Conservation (phyloP, 2,113 vertebrate species). For the Sylvicapra grimmia region DNA sequence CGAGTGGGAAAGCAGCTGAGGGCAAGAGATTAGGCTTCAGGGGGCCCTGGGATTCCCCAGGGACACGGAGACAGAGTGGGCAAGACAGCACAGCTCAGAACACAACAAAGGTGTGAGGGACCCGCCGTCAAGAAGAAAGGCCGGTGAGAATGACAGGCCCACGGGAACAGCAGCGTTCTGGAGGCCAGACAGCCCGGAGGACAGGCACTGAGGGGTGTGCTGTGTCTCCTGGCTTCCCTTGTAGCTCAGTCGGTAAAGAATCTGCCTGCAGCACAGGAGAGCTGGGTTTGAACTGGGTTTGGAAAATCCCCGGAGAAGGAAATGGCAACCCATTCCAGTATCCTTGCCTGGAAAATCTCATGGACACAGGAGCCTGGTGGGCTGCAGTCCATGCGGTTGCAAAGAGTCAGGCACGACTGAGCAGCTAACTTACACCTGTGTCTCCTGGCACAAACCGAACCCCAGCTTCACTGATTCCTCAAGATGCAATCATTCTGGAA, state of each 20-base stretch:
- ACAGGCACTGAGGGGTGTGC: fast-evolving
- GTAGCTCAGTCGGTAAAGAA: background rate
- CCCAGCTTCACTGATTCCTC: background rate
- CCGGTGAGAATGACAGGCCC: fast-evolving
- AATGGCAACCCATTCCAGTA: background rate
- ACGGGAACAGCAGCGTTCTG: background rate
- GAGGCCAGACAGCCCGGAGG: fast-evolving
- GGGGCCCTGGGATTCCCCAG: background rate
- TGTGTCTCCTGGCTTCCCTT: background rate
- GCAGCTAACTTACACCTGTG: background rate
- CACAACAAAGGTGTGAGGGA: fast-evolving
- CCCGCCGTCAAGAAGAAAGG: background rate
- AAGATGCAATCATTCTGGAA: background rate
- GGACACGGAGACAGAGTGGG: fast-evolving
- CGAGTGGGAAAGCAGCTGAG: background rate
- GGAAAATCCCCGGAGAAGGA: background rate
- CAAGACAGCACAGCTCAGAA: no score
- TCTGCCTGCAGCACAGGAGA: background rate
- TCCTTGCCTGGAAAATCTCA: background rate
- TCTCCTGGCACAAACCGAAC: background rate
- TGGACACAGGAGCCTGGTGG: background rate
- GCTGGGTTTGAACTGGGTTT: background rate
- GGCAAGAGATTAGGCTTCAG: background rate
- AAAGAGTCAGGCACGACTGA: background rate
- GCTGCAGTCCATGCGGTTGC: no score